These are phyloP conservation scores for Lepidochitona cinerea DNA, from an alignment of 2,888 invertebrate genomes.

Conservation along the genomic window DNA sequence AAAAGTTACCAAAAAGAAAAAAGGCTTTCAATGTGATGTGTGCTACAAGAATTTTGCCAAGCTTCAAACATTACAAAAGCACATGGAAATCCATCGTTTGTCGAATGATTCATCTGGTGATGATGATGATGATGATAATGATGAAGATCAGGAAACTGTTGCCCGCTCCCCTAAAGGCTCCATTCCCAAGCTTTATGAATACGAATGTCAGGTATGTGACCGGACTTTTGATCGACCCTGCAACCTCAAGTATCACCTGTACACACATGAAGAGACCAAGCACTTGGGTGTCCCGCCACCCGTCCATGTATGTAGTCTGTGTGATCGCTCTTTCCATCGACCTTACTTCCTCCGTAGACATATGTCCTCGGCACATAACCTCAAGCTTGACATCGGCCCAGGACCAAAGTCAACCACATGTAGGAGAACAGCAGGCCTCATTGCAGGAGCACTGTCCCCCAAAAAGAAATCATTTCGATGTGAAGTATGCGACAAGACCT, in stretches of 20 bases:
- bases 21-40: neutral
- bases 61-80: neutral
- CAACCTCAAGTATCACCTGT: constrained; percentile 2
- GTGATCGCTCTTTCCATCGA: neutral
- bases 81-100: neutral
- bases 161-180: neutral
- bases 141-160: neutral
- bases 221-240: constrained; percentile 3
- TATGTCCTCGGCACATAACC: neutral
- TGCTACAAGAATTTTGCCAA: neutral
- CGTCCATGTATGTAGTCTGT: neutral
- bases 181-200: constrained; percentile 1
- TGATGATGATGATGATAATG: neutral
- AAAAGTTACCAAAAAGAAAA: neutral
- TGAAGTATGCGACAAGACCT: neutral
- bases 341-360: neutral
- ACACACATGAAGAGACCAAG: neutral
- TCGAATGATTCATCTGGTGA: neutral
- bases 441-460: neutral
- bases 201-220: constrained; percentile 1
- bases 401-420: neutral
- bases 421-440: neutral
- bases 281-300: neutral
- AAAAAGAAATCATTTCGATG: neutral
- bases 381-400: neutral